phyloP scores from a whole-genome alignment of 2,113 vertebrate genomes.

The Anarrhichthys ocellatus region DNA sequence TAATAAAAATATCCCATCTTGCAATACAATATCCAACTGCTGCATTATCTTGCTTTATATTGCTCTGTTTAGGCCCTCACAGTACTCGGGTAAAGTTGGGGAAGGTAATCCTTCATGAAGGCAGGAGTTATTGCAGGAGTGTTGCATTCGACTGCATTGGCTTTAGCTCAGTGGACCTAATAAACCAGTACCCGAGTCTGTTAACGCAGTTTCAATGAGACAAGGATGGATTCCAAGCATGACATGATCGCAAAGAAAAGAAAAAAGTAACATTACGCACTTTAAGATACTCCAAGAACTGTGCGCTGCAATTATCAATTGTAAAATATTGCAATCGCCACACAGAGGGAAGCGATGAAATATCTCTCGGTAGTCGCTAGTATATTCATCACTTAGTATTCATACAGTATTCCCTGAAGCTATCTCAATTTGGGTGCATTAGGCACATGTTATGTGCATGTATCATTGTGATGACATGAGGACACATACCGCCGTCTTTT shows the following conservation, averaged over 20 bases:
- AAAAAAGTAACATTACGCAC: slow-evolving; percentile 9
- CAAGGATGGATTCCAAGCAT: neutral
- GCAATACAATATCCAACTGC: neutral
- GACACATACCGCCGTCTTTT: slow-evolving; percentile 35
- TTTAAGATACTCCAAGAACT: neutral
- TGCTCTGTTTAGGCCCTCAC: neutral
- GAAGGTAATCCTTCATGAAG: neutral
- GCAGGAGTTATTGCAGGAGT: slow-evolving; percentile 4
- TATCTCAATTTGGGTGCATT: slow-evolving; percentile 46
- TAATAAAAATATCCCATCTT: neutral
- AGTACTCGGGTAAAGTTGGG: neutral
- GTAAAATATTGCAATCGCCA: slow-evolving; percentile 33
- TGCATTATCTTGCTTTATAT: neutral
- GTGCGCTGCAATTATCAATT: neutral
- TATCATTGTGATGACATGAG: slow-evolving; percentile 55
- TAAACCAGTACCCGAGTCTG: neutral
- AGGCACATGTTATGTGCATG: slow-evolving; percentile 53
- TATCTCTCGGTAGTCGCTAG: slow-evolving; percentile 15
- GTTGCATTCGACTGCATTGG: neutral
- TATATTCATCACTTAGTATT: slow-evolving; percentile 58
- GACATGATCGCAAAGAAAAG: slow-evolving; percentile 1
- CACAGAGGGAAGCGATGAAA: slow-evolving; percentile 40
- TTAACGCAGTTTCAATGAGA: neutral
- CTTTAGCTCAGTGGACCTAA: neutral
- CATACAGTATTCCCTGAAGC: slow-evolving; percentile 48